Evolutionary conservation across 1,140 invertebrate genomes (phyloP), one percentile per base, ranked within the genome.

Genomic region (Nymphalis io): DNA sequence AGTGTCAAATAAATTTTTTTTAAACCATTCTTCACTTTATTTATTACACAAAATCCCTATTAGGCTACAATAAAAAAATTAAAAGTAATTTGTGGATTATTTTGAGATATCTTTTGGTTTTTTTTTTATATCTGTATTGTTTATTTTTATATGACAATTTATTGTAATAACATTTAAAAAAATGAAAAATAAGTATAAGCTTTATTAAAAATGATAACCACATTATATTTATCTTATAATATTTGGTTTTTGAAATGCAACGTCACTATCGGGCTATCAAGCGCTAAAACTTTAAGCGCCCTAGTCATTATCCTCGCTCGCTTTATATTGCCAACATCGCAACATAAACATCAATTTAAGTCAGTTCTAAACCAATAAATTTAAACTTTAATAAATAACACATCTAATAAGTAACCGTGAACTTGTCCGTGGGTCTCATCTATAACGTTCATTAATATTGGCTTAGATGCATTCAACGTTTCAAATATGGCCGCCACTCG

Each of bases 371-470:
- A 51, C 46, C 18, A 51, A 51, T 48, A 46, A 48, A 61, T 63
- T 48, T 63, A 62, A 57, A 62, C 74, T 83, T 85, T 79, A 82
- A 87, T 84, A 89, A 84, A 84, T 87, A 84, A 85, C 78, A 82
- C 76, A 83, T 88, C 75, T 87, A 88, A 88, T 86, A 88, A 82
- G 81, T 83, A 84, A 85, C 85, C 82, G 79, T 87, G 86, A 87
- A 89, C 81, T 90, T 83, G 78, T 61, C 46, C 23, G 70, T 78
- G 77, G 74, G 72, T 62, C 76, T 80, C 84, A 89, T 90, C 85
- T 89, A 90, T 90, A 88, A 89, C 79, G 63, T 46, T 79, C 78
- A 85, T 88, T 89, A 88, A 90, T 88, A 87, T 86, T 83, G 80
- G 86, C 84, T 85, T 87, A 87, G 83, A 80, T 80, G 83, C 84